A percentile compares a stretch with the other conserved stretches of the same genome.
These are phyloP conservation scores for Polia nebulosa DNA, from an alignment of 2,888 invertebrate species.

Conservation along the genomic window DNA sequence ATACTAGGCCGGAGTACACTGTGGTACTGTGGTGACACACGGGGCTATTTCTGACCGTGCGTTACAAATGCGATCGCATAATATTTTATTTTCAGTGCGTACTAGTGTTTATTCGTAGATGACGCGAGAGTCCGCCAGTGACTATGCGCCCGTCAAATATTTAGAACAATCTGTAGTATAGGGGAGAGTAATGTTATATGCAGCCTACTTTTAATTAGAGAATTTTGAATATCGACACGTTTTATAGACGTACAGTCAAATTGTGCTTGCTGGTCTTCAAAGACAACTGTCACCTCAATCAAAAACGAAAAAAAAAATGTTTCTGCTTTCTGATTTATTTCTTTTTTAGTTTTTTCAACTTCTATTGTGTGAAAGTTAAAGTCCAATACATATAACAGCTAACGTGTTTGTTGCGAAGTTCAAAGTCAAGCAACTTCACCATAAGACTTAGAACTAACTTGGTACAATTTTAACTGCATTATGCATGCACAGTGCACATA, in stretches of 20 bases:
- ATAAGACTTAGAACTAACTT: constrained; percentile 45
- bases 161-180: constrained; percentile 73
- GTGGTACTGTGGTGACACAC: constrained; percentile 82
- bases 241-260: not conserved
- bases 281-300: not conserved
- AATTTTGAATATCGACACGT: constrained; percentile 16
- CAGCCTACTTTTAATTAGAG: constrained; percentile 46
- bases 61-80: constrained; percentile 87
- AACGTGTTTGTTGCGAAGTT: constrained; percentile 27
- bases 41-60: constrained; percentile 82
- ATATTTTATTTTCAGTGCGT: constrained; percentile 89
- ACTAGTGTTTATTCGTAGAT: constrained; percentile 87
- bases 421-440: constrained; percentile 50
- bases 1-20: constrained; percentile 71
- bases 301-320: not conserved
- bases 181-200: constrained; percentile 45
- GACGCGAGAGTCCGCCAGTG: constrained; percentile 70
- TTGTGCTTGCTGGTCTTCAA: constrained; percentile 9
- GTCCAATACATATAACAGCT: constrained; percentile 22
- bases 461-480: constrained; percentile 38
- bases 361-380: constrained; percentile 17
- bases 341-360: not conserved
- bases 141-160: constrained; percentile 70
- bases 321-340: not conserved
- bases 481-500: constrained; percentile 51